Evolutionary conservation across 2,113 vertebrate species (phyloP), one percentile per base, ranked within the genome.

Genomic region (Harpagus bidentatus): DNA sequence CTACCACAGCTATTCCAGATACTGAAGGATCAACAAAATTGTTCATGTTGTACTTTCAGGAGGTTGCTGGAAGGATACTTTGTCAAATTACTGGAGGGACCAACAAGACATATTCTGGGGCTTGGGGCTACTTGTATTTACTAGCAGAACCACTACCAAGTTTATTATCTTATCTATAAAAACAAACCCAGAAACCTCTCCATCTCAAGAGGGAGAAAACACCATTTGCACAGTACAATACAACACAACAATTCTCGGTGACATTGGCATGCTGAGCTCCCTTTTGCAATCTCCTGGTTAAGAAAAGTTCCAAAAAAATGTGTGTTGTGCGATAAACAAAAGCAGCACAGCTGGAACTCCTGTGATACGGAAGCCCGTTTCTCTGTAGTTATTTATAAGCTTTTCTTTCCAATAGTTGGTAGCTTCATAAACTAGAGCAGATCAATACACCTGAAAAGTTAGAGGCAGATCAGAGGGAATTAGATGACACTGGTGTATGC

Each of bases 321-420:
- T 90, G 88, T 74, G 76, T 55, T 47, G 78, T 86, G 79, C 0
- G 22, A 95, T 95, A 96, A 97, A 96, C 82, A 96, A 96, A 96
- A 95, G 74, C 92, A 88, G 67, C 90, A 42, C 83, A 43, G 95
- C 81, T 95, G 93, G 84, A 97, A 73, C 62, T 77, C 71, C 85
- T 86, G 86, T 50, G 91, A 91, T 95, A 93, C 15, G 84, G 74
- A 82, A 94, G 82, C 74, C 69, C 0, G 0, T 55, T 93, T 76
- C 95, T 93, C 76, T 90, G 89, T 82, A 95, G 89, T 86, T 96
- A 89, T 97, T 95, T 95, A 95, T 94, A 95, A 94, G 94, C 53
- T 62, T 88, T 89, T 69, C 58, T 87, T 95, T 91, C 93, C 92
- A 92, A 95, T 93, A 96, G 87, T 85, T 14, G 1, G 82, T 82